These are phyloP conservation scores for Ia io DNA, from an alignment of 2,113 vertebrate genomes.

Conservation along the genomic window DNA sequence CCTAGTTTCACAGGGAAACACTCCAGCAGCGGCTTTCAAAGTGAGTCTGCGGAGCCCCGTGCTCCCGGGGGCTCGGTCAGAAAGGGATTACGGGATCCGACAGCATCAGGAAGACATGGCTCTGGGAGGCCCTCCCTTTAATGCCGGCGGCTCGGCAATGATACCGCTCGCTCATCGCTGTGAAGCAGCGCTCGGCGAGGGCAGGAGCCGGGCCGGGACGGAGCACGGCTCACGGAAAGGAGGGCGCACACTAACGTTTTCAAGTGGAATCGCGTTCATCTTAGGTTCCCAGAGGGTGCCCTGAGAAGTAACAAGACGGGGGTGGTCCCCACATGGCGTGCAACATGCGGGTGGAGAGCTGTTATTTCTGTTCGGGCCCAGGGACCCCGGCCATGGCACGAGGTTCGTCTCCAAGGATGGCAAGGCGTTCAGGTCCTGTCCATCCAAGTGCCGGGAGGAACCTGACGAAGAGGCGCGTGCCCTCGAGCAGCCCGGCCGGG, in stretches of 20 bases:
- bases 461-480: too few species aligned
- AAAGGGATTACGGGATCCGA: not conserved
- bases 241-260: not conserved
- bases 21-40: not conserved
- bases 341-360: not conserved
- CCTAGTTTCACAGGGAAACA: too few species aligned
- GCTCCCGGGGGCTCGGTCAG: not conserved
- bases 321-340: too few species aligned
- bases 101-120: not conserved
- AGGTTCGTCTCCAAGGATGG: too few species aligned
- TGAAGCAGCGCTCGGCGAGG: too few species aligned
- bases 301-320: not conserved
- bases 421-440: not conserved
- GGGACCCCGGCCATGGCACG: too few species aligned
- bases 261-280: not conserved
- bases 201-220: not conserved
- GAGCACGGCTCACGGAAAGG: not conserved
- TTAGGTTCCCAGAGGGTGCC: not conserved
- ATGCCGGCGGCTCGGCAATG: not conserved
- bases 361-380: not conserved
- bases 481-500: too few species aligned
- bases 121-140: not conserved
- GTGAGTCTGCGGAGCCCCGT: not conserved
- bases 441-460: fast-evolving
- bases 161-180: too few species aligned